Conservation (phyloP, 2,888 invertebrate species). For the Horisme vitalbata region DNA sequence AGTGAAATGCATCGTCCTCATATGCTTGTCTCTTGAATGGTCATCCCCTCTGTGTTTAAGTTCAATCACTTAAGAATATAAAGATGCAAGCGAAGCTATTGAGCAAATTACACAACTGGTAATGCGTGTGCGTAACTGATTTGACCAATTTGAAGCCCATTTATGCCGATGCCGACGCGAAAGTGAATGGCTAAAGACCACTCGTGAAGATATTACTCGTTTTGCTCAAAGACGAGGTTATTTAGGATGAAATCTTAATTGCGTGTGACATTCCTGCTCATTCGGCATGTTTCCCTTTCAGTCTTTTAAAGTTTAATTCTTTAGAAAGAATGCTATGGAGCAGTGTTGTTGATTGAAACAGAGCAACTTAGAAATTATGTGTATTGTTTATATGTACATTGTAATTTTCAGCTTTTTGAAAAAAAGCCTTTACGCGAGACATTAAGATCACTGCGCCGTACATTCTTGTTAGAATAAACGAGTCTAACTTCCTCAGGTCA, state of each 20-base stretch:
- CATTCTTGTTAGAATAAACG: background rate
- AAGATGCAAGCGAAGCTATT: slow-evolving; percentile 36
- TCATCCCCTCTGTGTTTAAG: slow-evolving; percentile 12
- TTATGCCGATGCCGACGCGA: slow-evolving; percentile 43
- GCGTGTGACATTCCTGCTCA: background rate
- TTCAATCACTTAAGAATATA: slow-evolving; percentile 32
- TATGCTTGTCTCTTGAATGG: background rate
- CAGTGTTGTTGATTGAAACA: too few relatives aligned
- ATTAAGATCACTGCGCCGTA: background rate
- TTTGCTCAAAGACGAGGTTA: slow-evolving; percentile 24
- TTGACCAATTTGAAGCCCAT: slow-evolving; percentile 50
- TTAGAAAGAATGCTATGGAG: background rate
- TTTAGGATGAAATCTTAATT: slow-evolving; percentile 9
- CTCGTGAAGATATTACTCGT: slow-evolving; percentile 35
- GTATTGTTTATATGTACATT: too few relatives aligned
- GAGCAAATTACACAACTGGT: slow-evolving; percentile 44
- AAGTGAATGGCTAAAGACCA: slow-evolving; percentile 47
- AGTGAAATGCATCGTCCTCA: too few relatives aligned
- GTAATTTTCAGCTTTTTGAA: background rate
- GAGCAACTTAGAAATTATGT: too few relatives aligned
- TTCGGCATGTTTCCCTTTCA: background rate
- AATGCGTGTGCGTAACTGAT: slow-evolving; percentile 44
- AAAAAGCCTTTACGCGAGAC: background rate
- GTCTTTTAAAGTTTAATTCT: background rate
- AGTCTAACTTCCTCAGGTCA: slow-evolving; percentile 4